Conservation (phyloP, 2,113 vertebrate genomes). For the Donacobius atricapilla region DNA sequence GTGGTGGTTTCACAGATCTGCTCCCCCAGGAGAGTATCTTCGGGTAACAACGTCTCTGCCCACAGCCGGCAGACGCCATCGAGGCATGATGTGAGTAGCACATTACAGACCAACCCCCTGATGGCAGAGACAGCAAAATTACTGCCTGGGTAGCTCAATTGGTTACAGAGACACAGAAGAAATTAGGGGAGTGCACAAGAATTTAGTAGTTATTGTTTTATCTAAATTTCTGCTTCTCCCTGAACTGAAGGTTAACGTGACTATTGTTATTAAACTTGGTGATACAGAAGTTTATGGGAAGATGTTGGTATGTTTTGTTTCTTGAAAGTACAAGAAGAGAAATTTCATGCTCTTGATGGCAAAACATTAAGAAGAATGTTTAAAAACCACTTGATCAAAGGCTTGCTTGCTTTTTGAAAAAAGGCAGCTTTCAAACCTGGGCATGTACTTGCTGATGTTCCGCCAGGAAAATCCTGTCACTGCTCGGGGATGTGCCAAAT, state of each 20-base stretch:
- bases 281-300: neutral
- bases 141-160: neutral
- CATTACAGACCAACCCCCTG: conserved; percentile 95
- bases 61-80: conserved; percentile 95
- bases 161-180: neutral
- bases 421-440: conserved; percentile 73
- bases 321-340: neutral
- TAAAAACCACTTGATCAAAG: neutral
- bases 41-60: conserved; percentile 92
- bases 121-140: conserved; percentile 14
- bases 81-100: conserved; percentile 91
- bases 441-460: conserved; percentile 98
- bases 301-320: neutral
- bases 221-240: neutral
- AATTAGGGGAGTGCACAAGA: neutral
- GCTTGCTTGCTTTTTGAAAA: neutral
- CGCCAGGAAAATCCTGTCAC: conserved; percentile 97
- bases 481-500: conserved; percentile 92
- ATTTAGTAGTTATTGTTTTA: neutral
- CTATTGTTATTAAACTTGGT: neutral
- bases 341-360: neutral
- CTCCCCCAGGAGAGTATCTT: conserved; percentile 91
- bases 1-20: conserved; percentile 93
- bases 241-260: neutral
- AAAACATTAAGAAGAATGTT: neutral